A percentile compares a stretch with the other conserved stretches of the same genome.
Conservation (phyloP, 2,888 invertebrate genomes). For the Heteromyza rotundicornis region DNA sequence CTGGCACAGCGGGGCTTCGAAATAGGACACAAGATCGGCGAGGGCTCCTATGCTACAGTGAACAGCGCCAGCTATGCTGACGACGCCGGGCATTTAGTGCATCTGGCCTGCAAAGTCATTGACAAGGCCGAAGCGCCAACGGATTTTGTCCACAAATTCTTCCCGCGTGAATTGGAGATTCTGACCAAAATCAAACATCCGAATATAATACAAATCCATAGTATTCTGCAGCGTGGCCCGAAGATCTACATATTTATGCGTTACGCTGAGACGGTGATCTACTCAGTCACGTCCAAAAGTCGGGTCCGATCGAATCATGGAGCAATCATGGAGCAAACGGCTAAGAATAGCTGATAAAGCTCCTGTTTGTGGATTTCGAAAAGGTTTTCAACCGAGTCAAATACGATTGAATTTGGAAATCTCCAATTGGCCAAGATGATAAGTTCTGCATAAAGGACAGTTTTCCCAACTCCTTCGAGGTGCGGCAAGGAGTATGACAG, state of each 20-base stretch:
- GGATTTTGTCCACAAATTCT: conserved; percentile 91
- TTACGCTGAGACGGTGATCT: conserved; percentile 88
- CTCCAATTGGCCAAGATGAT: too few relatives aligned
- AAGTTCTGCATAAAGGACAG: too few relatives aligned
- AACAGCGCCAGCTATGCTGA: conserved; percentile 84
- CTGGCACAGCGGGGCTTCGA: conserved; percentile 82
- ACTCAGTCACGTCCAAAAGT: conserved; percentile 80
- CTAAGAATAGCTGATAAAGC: too few relatives aligned
- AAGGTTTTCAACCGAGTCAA: too few relatives aligned
- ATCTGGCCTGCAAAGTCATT: conserved; percentile 89
- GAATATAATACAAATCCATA: conserved; percentile 88
- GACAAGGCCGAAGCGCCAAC: conserved; percentile 86
- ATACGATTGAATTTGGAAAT: too few relatives aligned
- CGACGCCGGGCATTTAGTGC: conserved; percentile 67
- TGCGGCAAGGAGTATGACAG: too few relatives aligned
- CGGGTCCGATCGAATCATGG: conserved; percentile 78
- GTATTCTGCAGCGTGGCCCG: conserved; percentile 81
- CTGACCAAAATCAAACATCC: conserved; percentile 88
- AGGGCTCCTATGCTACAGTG: conserved; percentile 90
- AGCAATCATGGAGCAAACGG: conserved; percentile 86
- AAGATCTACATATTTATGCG: conserved; percentile 91
- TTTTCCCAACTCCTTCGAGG: too few relatives aligned
- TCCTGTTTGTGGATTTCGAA: too few relatives aligned
- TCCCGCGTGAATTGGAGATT: conserved; percentile 91
- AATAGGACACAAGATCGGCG: conserved; percentile 86